Evolutionary conservation across 2,797 vertebrate species (phyloP).

Genomic region (Sandelia bainsii): DNA sequence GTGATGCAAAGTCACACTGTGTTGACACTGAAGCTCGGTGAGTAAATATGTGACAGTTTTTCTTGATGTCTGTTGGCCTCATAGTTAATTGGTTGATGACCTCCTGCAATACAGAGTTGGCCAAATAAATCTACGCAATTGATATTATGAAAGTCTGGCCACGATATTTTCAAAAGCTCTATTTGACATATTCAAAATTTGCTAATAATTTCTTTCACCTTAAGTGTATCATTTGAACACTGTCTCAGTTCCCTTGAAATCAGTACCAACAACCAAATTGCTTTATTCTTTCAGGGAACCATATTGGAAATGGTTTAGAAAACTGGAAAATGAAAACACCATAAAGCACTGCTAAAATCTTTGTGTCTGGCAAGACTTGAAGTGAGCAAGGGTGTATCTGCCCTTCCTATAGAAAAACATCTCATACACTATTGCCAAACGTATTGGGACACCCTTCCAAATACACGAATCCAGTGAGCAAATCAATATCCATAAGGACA

Average conservation of each 20-base stretch:
- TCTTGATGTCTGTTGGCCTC: constrained; percentile 15
- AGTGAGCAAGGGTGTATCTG: neutral
- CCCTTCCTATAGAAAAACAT: neutral
- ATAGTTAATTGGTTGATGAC: constrained; percentile 15
- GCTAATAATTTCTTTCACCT: too few species aligned
- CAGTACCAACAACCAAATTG: too few species aligned
- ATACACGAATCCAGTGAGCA: too few species aligned
- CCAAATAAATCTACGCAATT: neutral
- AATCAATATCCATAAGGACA: too few species aligned
- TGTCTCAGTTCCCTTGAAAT: too few species aligned
- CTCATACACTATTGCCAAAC: neutral
- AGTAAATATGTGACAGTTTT: constrained; percentile 15
- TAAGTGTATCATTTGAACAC: too few species aligned
- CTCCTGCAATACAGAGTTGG: constrained; percentile 3
- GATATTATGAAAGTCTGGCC: neutral
- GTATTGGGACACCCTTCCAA: too few species aligned
- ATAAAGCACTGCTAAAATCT: neutral
- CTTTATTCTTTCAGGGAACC: too few species aligned
- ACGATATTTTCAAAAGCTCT: neutral
- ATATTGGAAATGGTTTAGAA: too few species aligned
- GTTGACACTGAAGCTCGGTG: constrained; percentile 12
- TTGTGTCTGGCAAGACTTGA: neutral
- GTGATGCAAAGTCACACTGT: constrained; percentile 27
- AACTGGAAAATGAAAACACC: too few species aligned
- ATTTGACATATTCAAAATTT: too few species aligned